phyloP scores from a whole-genome alignment of 1,140 invertebrate genomes.

The Trachymyrmex cornetzi region DNA sequence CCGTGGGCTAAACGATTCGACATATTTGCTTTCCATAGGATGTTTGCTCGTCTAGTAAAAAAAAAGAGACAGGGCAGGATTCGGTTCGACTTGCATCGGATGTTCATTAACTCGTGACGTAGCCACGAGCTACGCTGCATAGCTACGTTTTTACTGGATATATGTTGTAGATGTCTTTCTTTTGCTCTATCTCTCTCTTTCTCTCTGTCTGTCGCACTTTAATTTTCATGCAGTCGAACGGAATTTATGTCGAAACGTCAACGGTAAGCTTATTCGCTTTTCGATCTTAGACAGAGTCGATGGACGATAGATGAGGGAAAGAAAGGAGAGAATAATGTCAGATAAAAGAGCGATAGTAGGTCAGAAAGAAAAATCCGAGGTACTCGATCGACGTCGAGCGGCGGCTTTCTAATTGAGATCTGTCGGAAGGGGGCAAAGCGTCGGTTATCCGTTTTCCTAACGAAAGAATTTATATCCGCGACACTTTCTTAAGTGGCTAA shows the following conservation, averaged over 20 bases:
- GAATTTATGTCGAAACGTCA: constrained; percentile 50
- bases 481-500: neutral
- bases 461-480: constrained; percentile 20
- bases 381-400: constrained; percentile 31
- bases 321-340: neutral
- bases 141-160: constrained; percentile 32
- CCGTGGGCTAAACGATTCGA: constrained; percentile 65
- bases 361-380: constrained; percentile 58
- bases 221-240: constrained; percentile 46
- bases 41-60: constrained; percentile 25
- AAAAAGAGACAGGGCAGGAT: neutral
- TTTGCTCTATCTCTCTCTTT: constrained; percentile 1
- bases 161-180: constrained; percentile 11
- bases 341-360: constrained; percentile 52
- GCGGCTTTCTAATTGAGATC: constrained; percentile 80
- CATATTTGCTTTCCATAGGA: constrained; percentile 56
- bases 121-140: constrained; percentile 30
- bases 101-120: constrained; percentile 60
- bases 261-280: constrained; percentile 30
- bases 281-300: constrained; percentile 29
- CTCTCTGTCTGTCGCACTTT: constrained; percentile 36
- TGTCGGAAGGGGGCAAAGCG: constrained; percentile 76
- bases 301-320: neutral
- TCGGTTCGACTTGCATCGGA: constrained; percentile 40
- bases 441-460: constrained; percentile 58